Conservation (phyloP, 2,797 vertebrate species). For the Micromesistius poutassou region DNA sequence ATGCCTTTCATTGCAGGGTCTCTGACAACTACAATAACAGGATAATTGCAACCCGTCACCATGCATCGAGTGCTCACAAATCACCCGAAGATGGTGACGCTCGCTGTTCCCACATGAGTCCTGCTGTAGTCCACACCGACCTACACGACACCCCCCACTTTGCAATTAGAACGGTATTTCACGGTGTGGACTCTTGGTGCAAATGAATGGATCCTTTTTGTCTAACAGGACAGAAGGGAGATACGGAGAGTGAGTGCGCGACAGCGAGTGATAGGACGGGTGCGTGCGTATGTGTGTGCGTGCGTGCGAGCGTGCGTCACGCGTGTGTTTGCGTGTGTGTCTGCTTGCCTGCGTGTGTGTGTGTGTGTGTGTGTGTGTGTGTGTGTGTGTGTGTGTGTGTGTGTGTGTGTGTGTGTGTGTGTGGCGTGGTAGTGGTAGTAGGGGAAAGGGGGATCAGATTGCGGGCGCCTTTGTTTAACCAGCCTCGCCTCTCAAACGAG, state of each 20-base stretch:
- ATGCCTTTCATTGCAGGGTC: conserved; percentile 52
- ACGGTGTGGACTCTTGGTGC: conserved; percentile 76
- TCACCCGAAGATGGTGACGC: conserved; percentile 60
- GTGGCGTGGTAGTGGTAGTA: neutral
- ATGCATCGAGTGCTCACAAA: conserved; percentile 70
- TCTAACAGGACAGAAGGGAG: conserved; percentile 44
- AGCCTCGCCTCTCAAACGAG: conserved; percentile 81
- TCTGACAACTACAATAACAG: conserved; percentile 76
- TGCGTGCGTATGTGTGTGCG: no score
- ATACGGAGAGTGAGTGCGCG: conserved; percentile 17
- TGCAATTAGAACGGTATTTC: conserved; percentile 79
- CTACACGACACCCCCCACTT: conserved; percentile 56
- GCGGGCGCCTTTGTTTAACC: conserved; percentile 80
- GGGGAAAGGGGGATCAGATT: conserved; percentile 66
- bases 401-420: neutral
- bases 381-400: no score
- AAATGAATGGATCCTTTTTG: conserved; percentile 67
- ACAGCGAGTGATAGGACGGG: neutral
- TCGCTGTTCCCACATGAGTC: neutral
- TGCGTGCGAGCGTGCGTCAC: no score
- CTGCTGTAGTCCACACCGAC: conserved; percentile 22
- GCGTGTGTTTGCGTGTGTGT: no score
- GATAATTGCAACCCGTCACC: conserved; percentile 78
- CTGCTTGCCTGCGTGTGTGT: no score
- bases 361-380: no score